These are phyloP conservation scores for Jacana jacana DNA, from an alignment of 2,113 vertebrate genomes.

Conservation along the genomic window DNA sequence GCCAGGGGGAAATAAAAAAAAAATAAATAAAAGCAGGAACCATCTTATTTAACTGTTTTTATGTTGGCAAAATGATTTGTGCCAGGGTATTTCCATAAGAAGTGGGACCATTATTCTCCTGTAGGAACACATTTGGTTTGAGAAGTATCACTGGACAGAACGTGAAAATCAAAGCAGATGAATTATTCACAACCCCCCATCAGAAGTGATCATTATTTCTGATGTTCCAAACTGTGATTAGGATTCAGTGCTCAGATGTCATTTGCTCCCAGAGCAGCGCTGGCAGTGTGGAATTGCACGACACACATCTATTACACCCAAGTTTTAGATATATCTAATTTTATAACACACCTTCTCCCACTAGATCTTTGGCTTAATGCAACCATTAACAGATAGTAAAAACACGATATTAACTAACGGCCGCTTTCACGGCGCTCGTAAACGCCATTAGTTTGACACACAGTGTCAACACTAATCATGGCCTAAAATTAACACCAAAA, in stretches of 20 bases:
- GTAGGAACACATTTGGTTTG: conserved; percentile 82
- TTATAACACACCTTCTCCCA: conserved; percentile 53
- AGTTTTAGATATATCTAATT: conserved; percentile 59
- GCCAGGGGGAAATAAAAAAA: conserved; percentile 56
- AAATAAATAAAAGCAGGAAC: conserved; percentile 69
- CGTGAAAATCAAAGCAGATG: conserved; percentile 78
- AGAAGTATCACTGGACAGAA: conserved; percentile 81
- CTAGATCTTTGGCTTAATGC: conserved; percentile 48
- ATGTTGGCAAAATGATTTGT: conserved; percentile 81
- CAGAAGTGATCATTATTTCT: conserved; percentile 83
- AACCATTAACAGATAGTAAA: conserved; percentile 57
- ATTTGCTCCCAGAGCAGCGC: conserved; percentile 73
- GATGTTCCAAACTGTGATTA: conserved; percentile 81
- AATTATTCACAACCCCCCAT: conserved; percentile 81
- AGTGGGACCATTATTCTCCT: conserved; percentile 82
- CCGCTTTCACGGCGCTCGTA: conserved; percentile 63
- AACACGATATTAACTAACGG: conserved; percentile 47
- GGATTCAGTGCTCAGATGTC: conserved; percentile 76
- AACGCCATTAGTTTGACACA: conserved; percentile 69
- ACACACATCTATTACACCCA: conserved; percentile 33
- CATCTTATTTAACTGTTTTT: conserved; percentile 77
- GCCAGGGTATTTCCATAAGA: conserved; percentile 81
- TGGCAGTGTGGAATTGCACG: conserved; percentile 42
- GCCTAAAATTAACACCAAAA: conserved; percentile 81
- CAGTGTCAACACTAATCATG: conserved; percentile 79